Evolutionary conservation across 2,797 vertebrate species (phyloP).

Genomic region (Babyrousa celebensis): DNA sequence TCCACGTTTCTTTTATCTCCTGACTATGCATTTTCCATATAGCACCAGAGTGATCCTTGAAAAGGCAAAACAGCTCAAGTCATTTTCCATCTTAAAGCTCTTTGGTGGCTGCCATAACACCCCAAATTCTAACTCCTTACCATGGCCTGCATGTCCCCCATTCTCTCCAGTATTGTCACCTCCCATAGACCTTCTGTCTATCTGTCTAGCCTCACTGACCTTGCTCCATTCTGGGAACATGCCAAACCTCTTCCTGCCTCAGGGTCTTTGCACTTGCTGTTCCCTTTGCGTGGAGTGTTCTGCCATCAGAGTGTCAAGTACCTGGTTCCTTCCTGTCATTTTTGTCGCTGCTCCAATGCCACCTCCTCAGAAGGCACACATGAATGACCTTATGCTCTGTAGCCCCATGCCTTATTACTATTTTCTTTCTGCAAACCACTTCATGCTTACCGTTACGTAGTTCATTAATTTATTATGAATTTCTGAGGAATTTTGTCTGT

Average conservation of each 20-base stretch:
- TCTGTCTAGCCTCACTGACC: neutral
- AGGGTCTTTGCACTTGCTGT: neutral
- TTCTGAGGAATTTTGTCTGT: constrained; percentile 21
- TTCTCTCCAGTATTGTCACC: neutral
- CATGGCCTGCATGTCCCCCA: rapidly evolving
- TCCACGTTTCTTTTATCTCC: neutral
- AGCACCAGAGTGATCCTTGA: constrained; percentile 13
- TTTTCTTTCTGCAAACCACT: neutral
- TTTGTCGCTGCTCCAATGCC: neutral
- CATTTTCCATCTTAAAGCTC: constrained; percentile 6
- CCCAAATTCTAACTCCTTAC: neutral
- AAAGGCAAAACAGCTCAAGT: neutral
- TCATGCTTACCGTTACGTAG: neutral
- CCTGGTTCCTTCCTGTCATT: neutral
- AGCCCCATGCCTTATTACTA: neutral
- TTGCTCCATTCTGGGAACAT: neutral
- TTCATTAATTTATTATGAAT: neutral
- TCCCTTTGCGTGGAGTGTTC: neutral
- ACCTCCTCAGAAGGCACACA: neutral
- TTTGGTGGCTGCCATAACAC: neutral
- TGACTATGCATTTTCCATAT: neutral
- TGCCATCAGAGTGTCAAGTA: neutral
- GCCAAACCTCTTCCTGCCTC: neutral
- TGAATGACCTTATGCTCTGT: neutral
- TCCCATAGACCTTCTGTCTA: neutral